Evolutionary conservation across 2,113 vertebrate species (phyloP).

Genomic region (Heterotis niloticus): DNA sequence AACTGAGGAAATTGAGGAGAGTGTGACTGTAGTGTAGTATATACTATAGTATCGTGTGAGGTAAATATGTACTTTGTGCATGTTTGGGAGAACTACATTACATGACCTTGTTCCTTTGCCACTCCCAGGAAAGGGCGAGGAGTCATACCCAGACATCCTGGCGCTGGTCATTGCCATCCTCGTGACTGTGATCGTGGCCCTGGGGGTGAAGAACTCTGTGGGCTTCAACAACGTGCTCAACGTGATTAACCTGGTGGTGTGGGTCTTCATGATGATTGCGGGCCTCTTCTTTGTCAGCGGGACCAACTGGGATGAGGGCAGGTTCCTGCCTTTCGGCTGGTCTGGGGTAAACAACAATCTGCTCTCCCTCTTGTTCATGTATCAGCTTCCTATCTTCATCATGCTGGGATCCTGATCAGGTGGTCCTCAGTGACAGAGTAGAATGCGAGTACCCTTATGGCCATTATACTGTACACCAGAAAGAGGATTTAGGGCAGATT

Average conservation of each 20-base stretch:
- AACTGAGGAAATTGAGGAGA: background rate
- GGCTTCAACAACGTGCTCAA: conserved; percentile 93
- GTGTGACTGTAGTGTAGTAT: no score
- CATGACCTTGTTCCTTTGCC: background rate
- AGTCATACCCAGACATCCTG: conserved; percentile 89
- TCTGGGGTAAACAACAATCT: conserved; percentile 98
- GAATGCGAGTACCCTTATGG: no score
- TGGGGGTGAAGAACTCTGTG: conserved; percentile 93
- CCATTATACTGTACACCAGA: no score
- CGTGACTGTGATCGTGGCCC: conserved; percentile 79
- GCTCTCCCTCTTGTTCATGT: no score
- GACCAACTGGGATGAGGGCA: conserved; percentile 83
- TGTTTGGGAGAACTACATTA: background rate
- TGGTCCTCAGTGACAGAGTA: no score
- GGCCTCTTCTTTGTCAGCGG: conserved; percentile 85
- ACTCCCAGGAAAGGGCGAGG: conserved; percentile 82
- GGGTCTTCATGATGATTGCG: conserved; percentile 90
- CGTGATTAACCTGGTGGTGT: conserved; percentile 83
- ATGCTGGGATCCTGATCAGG: no score
- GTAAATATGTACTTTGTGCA: no score
- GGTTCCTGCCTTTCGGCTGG: conserved; percentile 91
- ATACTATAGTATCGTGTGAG: no score
- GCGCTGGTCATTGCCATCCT: conserved; percentile 83
- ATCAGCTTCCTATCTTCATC: background rate
- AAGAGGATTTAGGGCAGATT: no score